These are phyloP conservation scores for Tylochromis polylepis DNA, from an alignment of 2,113 vertebrate species.

Conservation along the genomic window DNA sequence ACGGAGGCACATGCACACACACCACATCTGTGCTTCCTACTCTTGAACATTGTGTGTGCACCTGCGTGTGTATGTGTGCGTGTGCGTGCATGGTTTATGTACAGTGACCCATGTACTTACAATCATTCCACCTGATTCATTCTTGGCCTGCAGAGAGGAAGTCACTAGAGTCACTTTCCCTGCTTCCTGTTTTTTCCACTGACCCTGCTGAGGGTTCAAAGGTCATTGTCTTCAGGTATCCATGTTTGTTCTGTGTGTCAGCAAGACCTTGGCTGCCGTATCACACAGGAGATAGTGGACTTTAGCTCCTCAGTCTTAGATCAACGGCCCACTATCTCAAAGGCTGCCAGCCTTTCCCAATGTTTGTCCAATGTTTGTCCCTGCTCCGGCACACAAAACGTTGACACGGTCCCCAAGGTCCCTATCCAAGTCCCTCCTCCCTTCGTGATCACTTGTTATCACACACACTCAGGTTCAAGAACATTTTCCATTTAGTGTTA, in stretches of 20 bases:
- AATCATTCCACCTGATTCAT: conserved; percentile 68
- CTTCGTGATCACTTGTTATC: conserved; percentile 46
- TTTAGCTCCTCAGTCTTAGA: conserved; percentile 68
- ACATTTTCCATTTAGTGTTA: conserved; percentile 28
- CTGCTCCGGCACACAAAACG: conserved; percentile 69
- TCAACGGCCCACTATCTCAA: conserved; percentile 73
- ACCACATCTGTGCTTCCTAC: conserved; percentile 59
- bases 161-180: conserved; percentile 61
- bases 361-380: conserved; percentile 72
- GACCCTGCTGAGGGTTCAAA: conserved; percentile 43
- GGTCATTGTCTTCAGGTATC: conserved; percentile 75
- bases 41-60: conserved; percentile 26
- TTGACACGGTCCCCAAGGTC: conserved; percentile 72
- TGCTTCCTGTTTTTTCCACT: conserved; percentile 57
- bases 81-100: conserved; percentile 19
- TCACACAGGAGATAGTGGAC: conserved; percentile 69
- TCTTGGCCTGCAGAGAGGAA: conserved; percentile 56
- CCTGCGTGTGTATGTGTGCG: background rate
- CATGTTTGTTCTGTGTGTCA: conserved; percentile 70
- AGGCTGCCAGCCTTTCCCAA: conserved; percentile 71
- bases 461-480: conserved; percentile 53
- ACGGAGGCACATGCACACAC: background rate
- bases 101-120: conserved; percentile 57
- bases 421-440: conserved; percentile 44
- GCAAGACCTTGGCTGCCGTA: conserved; percentile 65